Base-by-base conservation (phyloP, 2,113 vertebrate genomes). In the Isichthys henryi region DNA sequence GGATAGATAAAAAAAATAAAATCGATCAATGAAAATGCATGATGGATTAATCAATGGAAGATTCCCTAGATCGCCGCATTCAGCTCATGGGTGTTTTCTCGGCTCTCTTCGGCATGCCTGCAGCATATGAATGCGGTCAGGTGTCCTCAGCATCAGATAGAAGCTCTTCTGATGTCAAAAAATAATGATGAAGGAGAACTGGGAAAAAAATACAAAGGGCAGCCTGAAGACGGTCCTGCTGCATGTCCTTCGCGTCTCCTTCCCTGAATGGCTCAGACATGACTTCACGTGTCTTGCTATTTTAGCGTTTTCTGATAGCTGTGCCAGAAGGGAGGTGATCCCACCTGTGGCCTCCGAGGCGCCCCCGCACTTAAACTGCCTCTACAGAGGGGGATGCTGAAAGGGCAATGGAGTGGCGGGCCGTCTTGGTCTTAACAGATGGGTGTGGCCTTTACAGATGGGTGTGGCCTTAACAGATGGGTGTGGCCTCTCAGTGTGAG, bases 1-100 rank as follows among this genome's bases (percentile, higher is more conserved):
- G 92, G 94, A 94, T 94, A 95, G 94, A 95, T 94, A 94, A 93
- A 92, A 93, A 91, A 90, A 92, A 91, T 90, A 31, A 90, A 48
- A 11, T 90, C 90, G 52, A 50, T 84, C 88, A 48, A 58, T 89
- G 50, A 82, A 89, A 83, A 56, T 56, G 31, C 88, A 58, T 89
- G 77, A 58, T 46, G 52, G 39, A 84, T 89, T 84, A 89, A 89
- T 89, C 80, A 17, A 82, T 89, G 88, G 50, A 88, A 84, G 53
- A 58, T 56, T n/a, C 39, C 21, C 50, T 85, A n/a, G 49, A 83
- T 84, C 27, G 31, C 13, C 35, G 15, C 35, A 21, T 10, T 86
- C 27, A 86, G 85, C n/a, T 52, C 13, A 0, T 6, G 85, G 48
- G 48, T 52, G 27, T 86, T 19, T 35, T 88, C 48, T 70, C 7